phyloP scores from a whole-genome alignment of 2,113 vertebrate genomes.

The Dermatemys mawii region DNA sequence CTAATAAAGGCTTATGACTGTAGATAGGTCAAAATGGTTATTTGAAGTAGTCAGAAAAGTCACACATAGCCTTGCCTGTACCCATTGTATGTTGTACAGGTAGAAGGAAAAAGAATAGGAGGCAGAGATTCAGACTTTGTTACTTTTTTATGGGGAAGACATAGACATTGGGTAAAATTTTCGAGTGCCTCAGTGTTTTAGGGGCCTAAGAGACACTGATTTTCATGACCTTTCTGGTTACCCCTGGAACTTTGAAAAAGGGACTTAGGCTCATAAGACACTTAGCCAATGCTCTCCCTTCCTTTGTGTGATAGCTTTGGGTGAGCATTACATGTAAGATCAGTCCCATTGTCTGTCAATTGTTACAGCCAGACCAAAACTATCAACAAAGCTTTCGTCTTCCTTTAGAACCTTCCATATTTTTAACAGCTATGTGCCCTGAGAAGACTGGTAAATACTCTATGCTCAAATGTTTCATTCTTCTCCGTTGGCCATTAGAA shows the following conservation, averaged over 20 bases:
- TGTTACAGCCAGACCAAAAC: not conserved
- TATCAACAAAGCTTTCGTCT: not conserved
- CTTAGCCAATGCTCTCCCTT: not conserved
- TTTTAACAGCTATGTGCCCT: not conserved
- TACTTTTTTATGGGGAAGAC: not conserved
- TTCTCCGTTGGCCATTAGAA: not conserved
- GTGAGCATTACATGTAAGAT: rapidly evolving
- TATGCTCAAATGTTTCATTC: not conserved
- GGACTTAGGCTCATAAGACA: not conserved
- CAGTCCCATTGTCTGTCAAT: rapidly evolving
- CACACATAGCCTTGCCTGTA: not conserved
- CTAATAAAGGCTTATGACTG: not conserved
- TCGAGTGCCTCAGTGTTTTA: not conserved
- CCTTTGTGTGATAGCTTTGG: not conserved
- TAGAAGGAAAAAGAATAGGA: not conserved
- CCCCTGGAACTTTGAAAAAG: not conserved
- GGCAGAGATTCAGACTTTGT: not conserved
- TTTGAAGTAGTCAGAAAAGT: not conserved
- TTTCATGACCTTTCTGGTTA: not conserved
- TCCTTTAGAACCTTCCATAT: not conserved
- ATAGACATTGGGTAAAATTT: not conserved
- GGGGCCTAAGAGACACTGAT: not conserved
- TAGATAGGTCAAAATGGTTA: not conserved
- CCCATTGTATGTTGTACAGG: not conserved
- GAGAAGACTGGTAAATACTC: not conserved